Conservation (phyloP, 2,113 vertebrate species). For the Odobenus rosmarus region DNA sequence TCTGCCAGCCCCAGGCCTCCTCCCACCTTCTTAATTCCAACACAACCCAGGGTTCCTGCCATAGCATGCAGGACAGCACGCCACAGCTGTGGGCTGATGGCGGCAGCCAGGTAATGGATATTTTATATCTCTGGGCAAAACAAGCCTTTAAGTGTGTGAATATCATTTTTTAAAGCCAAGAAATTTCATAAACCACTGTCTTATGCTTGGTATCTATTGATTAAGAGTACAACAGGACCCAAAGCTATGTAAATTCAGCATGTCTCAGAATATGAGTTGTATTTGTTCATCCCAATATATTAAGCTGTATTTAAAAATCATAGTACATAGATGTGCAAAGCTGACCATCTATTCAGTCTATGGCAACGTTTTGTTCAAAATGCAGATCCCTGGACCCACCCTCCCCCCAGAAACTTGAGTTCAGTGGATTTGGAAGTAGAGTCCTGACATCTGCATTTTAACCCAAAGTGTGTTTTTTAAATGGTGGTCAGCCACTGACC, state of each 20-base stretch:
- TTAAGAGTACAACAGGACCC: not conserved
- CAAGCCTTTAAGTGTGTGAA: not conserved
- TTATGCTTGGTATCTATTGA: not conserved
- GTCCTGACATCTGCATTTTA: not conserved
- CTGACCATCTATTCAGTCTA: not conserved
- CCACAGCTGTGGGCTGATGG: not conserved
- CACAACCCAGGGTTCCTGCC: not conserved
- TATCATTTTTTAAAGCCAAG: constrained; percentile 1
- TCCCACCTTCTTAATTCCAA: not conserved
- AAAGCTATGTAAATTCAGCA: not conserved
- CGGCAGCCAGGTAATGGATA: not conserved
- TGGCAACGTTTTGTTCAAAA: not conserved
- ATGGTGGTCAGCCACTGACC: not conserved
- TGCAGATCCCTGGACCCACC: not conserved
- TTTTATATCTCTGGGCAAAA: not conserved
- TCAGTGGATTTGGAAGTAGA: not conserved
- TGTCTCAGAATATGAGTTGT: not conserved
- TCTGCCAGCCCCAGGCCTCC: constrained; percentile 23
- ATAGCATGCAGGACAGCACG: not conserved
- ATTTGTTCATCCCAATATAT: not conserved
- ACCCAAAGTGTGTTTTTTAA: not conserved
- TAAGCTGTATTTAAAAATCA: not conserved
- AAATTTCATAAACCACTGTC: not conserved
- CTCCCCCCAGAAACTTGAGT: not conserved
- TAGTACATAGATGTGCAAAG: not conserved